Conservation (phyloP, 2,113 vertebrate species). For the Corythornis vintsioides region DNA sequence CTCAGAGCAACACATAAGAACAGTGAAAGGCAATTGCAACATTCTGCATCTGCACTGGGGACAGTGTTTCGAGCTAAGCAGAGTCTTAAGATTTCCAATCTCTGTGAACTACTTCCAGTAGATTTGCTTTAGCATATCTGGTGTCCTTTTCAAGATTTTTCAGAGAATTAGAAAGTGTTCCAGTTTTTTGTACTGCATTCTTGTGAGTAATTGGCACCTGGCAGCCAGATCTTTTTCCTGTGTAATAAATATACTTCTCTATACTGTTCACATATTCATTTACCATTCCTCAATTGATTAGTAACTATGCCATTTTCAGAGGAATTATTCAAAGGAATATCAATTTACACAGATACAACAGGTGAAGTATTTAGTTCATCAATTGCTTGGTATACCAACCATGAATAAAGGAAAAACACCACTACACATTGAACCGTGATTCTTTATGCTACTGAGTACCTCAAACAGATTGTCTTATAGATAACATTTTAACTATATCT, state of each 20-base stretch:
- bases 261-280: not conserved
- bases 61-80: not conserved
- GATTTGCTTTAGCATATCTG: not conserved
- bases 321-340: not conserved
- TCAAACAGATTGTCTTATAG: not conserved
- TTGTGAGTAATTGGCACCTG: not conserved
- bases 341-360: not conserved
- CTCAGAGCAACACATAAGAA: not conserved
- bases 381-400: not conserved
- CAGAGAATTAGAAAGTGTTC: not conserved
- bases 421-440: not conserved
- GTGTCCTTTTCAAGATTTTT: not conserved
- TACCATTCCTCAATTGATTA: not conserved
- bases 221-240: not conserved
- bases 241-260: not conserved
- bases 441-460: not conserved
- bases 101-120: not conserved
- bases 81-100: not conserved
- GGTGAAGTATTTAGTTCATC: not conserved
- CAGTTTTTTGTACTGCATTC: not conserved
- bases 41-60: not conserved
- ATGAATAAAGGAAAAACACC: not conserved
- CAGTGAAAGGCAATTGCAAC: not conserved
- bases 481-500: not conserved
- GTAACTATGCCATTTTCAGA: not conserved